Conservation (phyloP, 1,140 invertebrate species). For the Lucilia cuprina region DNA sequence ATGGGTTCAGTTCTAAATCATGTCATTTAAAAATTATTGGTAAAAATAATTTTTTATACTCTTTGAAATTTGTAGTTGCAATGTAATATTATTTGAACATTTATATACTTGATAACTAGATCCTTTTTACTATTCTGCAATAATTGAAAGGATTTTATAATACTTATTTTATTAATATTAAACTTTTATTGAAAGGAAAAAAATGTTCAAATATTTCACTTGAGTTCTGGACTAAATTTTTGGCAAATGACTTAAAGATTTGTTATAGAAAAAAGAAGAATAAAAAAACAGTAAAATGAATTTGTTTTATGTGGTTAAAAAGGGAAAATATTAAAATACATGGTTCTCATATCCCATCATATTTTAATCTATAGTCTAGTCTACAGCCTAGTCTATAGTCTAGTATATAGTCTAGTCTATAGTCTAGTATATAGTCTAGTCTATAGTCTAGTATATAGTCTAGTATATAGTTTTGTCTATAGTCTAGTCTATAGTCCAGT, state of each 20-base stretch:
- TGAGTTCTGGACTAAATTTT: background rate
- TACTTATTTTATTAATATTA: background rate
- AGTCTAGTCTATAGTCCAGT: too few relatives aligned
- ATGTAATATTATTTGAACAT: background rate
- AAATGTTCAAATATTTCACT: background rate
- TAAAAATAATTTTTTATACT: background rate
- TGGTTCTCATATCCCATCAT: too few relatives aligned
- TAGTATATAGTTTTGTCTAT: too few relatives aligned
- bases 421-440: too few relatives aligned
- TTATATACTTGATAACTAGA: background rate
- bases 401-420: too few relatives aligned
- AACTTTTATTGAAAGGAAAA: background rate
- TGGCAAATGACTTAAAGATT: background rate
- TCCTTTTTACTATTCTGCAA: background rate
- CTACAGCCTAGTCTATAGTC: too few relatives aligned
- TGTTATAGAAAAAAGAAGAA: background rate
- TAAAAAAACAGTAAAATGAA: too few relatives aligned
- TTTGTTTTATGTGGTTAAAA: too few relatives aligned
- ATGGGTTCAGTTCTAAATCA: background rate
- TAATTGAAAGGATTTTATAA: background rate
- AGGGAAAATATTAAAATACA: too few relatives aligned
- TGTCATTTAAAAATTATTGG: constrained; percentile 7
- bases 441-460: too few relatives aligned
- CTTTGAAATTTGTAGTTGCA: background rate
- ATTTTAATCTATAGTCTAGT: too few relatives aligned